phyloP scores from a whole-genome alignment of 1,140 invertebrate genomes.

The Lepidurus couesii region DNA sequence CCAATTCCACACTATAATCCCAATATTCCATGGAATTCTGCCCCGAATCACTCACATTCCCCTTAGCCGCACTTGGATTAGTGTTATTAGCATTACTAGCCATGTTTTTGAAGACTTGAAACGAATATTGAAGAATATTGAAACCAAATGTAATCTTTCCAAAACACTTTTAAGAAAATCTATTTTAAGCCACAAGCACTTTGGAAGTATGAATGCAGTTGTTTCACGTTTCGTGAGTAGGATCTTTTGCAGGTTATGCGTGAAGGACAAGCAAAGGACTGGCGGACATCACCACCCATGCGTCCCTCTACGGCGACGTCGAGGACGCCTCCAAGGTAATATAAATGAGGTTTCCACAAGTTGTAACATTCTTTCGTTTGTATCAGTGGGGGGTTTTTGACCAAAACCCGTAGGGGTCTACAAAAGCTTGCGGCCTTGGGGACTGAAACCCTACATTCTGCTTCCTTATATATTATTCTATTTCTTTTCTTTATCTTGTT shows the following conservation, averaged over 20 bases:
- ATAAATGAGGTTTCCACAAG: background rate
- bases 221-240: background rate
- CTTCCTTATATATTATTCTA: background rate
- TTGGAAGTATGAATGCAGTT: background rate
- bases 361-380: background rate
- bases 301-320: background rate
- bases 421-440: conserved; percentile 3
- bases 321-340: background rate
- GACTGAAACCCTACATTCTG: background rate
- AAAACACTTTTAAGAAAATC: no score
- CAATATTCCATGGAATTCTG: conserved; percentile 67
- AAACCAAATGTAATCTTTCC: no score
- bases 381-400: background rate
- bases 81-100: background rate
- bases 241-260: conserved; percentile 7
- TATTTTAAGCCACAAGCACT: no score
- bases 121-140: no score
- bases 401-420: conserved; percentile 1
- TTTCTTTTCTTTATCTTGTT: background rate
- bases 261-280: background rate
- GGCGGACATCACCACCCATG: background rate
- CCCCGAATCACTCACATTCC: conserved; percentile 31
- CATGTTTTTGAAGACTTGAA: background rate
- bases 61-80: background rate
- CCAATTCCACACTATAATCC: conserved; percentile 73